These are phyloP conservation scores for Drosophila tripunctata DNA, from an alignment of 2,888 invertebrate species.

Conservation along the genomic window DNA sequence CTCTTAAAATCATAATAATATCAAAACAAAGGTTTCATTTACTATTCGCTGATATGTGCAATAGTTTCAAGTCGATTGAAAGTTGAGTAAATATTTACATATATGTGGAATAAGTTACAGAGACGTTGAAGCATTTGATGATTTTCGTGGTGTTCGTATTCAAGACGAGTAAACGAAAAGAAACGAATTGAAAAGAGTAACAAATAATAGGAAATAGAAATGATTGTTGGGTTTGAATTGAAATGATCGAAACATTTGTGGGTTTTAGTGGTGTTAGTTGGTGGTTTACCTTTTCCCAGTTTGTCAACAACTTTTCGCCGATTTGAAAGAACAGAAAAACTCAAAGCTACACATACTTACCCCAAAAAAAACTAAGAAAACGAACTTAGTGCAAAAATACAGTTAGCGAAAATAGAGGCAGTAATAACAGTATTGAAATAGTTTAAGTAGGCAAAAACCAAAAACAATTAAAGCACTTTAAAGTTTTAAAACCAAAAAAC, in stretches of 20 bases:
- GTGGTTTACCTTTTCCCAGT: constrained; percentile 43
- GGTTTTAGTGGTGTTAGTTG: constrained; percentile 23
- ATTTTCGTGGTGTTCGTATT: constrained; percentile 81
- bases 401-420: constrained; percentile 6
- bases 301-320: constrained; percentile 28
- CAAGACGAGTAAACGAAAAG: not conserved
- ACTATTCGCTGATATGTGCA: constrained; percentile 10
- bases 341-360: constrained; percentile 67
- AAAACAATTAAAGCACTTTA: constrained; percentile 5
- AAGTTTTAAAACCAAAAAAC: too few relatives aligned
- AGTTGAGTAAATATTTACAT: constrained; percentile 30
- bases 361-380: constrained; percentile 42
- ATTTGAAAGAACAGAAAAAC: constrained; percentile 33
- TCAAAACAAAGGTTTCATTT: not conserved
- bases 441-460: not conserved
- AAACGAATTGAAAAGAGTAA: constrained; percentile 1
- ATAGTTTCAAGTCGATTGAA: constrained; percentile 11
- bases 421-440: not conserved
- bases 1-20: constrained; percentile 15
- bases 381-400: constrained; percentile 28
- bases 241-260: constrained; percentile 53
- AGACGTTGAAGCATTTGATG: constrained; percentile 80
- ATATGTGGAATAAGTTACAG: constrained; percentile 20
- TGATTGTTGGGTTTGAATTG: constrained; percentile 30
- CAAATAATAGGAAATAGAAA: constrained; percentile 10